Evolutionary conservation across 2,888 invertebrate species (phyloP).

Genomic region (Entomobrya multifasciata): DNA sequence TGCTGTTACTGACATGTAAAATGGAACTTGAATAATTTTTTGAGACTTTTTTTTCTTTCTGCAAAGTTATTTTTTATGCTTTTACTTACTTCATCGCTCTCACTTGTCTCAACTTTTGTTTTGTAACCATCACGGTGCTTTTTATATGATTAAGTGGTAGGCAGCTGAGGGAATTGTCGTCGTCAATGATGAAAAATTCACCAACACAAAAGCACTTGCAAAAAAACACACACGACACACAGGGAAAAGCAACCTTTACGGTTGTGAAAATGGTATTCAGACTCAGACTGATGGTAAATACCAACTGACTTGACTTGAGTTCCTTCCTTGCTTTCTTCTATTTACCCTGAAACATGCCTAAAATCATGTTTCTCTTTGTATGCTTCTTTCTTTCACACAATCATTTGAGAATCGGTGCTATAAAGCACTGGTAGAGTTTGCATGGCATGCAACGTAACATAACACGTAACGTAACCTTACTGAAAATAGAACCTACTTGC

Average conservation of each 20-base stretch:
- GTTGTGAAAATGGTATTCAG: background rate
- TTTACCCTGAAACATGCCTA: conserved; percentile 9
- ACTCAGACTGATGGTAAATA: conserved; percentile 44
- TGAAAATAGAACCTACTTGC: background rate
- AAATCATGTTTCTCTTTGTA: conserved; percentile 6
- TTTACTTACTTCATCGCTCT: conserved; percentile 19
- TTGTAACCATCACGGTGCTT: background rate
- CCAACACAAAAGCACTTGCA: background rate
- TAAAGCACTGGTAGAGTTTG: conserved; percentile 9
- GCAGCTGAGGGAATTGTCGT: background rate
- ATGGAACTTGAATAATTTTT: background rate
- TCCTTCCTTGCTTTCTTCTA: conserved; percentile 56
- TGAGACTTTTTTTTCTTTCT: background rate
- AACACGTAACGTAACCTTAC: background rate
- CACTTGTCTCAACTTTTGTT: background rate
- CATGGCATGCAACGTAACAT: background rate
- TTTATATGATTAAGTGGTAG: background rate
- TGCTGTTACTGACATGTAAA: background rate
- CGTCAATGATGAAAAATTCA: background rate
- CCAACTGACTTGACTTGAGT: conserved; percentile 56
- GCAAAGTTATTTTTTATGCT: background rate
- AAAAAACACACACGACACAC: background rate
- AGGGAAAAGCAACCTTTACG: background rate
- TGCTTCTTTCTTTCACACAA: background rate
- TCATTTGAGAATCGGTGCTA: too few species aligned